phyloP scores from a whole-genome alignment of 2,888 invertebrate species.

The Nephrotoma appendiculata region DNA sequence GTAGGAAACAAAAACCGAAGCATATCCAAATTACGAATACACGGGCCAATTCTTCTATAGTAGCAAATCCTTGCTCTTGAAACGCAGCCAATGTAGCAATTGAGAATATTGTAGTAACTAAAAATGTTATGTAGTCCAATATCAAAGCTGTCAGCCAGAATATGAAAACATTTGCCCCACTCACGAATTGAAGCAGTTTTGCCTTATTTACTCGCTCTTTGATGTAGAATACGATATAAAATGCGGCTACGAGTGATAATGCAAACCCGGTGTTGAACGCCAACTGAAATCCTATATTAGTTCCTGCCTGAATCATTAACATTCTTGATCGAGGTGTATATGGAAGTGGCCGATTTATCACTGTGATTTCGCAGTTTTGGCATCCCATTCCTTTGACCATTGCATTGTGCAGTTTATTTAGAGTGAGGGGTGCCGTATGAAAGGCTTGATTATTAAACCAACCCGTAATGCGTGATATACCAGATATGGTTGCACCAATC shows the following conservation, averaged over 20 bases:
- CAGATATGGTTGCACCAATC: slow-evolving; percentile 38
- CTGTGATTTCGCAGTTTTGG: slow-evolving; percentile 15
- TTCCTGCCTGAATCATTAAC: slow-evolving; percentile 16
- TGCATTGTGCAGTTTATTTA: slow-evolving; percentile 41
- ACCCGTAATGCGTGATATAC: slow-evolving; percentile 34
- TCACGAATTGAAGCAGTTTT: slow-evolving; percentile 61
- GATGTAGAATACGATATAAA: slow-evolving; percentile 45
- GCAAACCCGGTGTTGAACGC: slow-evolving; percentile 60
- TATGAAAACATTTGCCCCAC: slow-evolving; percentile 51
- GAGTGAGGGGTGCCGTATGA: slow-evolving; percentile 47
- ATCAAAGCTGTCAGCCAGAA: slow-evolving; percentile 58
- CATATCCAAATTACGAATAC: not conserved
- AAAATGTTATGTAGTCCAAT: slow-evolving; percentile 41
- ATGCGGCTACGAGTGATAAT: slow-evolving; percentile 53
- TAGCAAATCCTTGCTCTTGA: slow-evolving; percentile 40
- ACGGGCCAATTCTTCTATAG: slow-evolving; percentile 18
- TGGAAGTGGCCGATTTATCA: slow-evolving; percentile 50
- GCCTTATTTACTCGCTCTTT: slow-evolving; percentile 53
- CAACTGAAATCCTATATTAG: slow-evolving; percentile 42
- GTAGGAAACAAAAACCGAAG: slow-evolving; percentile 58
- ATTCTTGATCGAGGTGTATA: slow-evolving; percentile 34
- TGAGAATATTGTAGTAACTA: slow-evolving; percentile 48
- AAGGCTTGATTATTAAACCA: slow-evolving; percentile 70
- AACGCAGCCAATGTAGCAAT: slow-evolving; percentile 47
- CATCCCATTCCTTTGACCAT: slow-evolving; percentile 32